Evolutionary conservation across 2,888 invertebrate species (phyloP), one percentile per base, ranked within the genome.

Genomic region (Drosophila multiciliata): DNA sequence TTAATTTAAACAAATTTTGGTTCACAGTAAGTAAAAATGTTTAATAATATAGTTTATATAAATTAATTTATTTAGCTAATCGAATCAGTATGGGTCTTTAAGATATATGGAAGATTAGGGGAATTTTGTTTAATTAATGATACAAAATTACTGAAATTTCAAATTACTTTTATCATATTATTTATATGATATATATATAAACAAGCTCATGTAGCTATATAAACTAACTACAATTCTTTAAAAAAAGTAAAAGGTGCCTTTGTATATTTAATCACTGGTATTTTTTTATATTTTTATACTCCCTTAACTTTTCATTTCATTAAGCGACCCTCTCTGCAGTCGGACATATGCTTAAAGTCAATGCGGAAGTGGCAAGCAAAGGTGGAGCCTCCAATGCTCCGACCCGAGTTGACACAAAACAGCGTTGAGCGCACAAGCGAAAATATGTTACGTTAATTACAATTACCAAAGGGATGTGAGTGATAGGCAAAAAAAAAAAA

Each of bases 361-460:
- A 67, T 64, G 67, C 68, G 77, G 78, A 78, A 77, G 65, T 57
- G 80, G 52, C 62, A 36, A 64, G 29, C 36, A 62, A 69, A 62
- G 20, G n/a, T 38, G 42, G 17, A 52, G 32, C n/a, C n/a, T n/a
- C n/a, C n/a, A n/a, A n/a, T n/a, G n/a, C n/a, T n/a, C n/a, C 36
- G 11, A 36, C 26, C 35, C 35, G 12, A 54, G 58, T 32, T 20
- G 12, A 45, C 20, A 36, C 29, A 36, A 36, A 54, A 29, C 40
- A 26, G 48, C 11, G n/a, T 54, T 50, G 38, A 29, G 62, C 45
- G 63, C 35, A 36, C 64, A 68, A 65, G 67, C 67, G 68, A 63
- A 78, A 81, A 87, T 78, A 89, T 82, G 85, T 87, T 87, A 84
- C 84, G 89, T 84, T 84, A 84, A 84, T 89, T 89, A 84, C 84